Conservation (phyloP, 2,888 invertebrate genomes). For the Acronicta alni region DNA sequence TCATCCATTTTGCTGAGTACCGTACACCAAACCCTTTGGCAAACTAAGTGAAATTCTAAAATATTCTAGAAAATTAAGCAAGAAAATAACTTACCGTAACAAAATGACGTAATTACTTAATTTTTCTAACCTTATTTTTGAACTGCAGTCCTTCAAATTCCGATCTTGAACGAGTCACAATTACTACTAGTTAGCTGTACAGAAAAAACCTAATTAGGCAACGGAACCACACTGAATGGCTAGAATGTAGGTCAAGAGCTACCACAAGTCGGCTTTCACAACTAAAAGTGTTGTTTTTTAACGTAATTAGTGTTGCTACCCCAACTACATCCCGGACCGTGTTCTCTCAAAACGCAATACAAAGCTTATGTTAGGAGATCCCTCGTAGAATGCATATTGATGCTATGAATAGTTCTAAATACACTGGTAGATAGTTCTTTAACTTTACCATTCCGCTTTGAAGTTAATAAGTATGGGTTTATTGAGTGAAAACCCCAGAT, state of each 20-base stretch:
- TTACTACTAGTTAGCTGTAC: slow-evolving; percentile 30
- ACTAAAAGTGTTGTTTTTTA: slow-evolving; percentile 79
- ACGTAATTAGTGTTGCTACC: slow-evolving; percentile 82
- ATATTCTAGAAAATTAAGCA: no score
- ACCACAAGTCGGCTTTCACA: slow-evolving; percentile 65
- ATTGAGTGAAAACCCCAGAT: slow-evolving; percentile 55
- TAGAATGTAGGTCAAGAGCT: slow-evolving; percentile 68
- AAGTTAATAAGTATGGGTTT: slow-evolving; percentile 51
- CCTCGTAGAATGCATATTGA: background rate
- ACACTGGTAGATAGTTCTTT: slow-evolving; percentile 37
- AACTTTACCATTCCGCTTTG: slow-evolving; percentile 54
- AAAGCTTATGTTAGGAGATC: slow-evolving; percentile 54
- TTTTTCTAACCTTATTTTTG: background rate
- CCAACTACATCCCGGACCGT: slow-evolving; percentile 62
- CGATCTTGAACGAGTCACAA: slow-evolving; percentile 31
- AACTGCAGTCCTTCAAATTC: background rate
- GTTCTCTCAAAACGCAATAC: slow-evolving; percentile 62
- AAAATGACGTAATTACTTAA: no score
- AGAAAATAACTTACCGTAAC: no score
- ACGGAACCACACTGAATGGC: slow-evolving; percentile 35
- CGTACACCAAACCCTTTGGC: no score
- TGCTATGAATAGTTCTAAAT: slow-evolving; percentile 27
- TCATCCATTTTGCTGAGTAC: no score
- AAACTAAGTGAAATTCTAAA: no score
- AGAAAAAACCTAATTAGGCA: slow-evolving; percentile 49